phyloP scores from a whole-genome alignment of 1,140 invertebrate genomes.

The Catajapyx aquilonaris region DNA sequence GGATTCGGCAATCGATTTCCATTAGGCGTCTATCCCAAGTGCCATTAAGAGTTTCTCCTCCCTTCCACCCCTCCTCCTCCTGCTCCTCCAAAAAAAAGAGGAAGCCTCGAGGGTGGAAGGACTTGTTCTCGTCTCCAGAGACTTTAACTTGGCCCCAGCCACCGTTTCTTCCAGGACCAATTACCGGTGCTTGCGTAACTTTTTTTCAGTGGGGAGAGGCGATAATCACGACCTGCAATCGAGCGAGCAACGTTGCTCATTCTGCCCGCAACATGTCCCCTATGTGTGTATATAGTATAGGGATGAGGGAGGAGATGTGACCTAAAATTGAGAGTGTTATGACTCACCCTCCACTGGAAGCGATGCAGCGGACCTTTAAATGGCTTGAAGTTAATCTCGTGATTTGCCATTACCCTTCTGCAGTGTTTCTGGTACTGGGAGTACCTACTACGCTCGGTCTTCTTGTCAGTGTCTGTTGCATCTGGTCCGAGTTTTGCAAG shows the following conservation, averaged over 20 bases:
- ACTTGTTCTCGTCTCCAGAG: too few species aligned
- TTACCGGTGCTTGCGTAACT: background rate
- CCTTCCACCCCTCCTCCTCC: too few species aligned
- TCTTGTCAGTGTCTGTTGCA: conserved; percentile 22
- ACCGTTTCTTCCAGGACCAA: too few species aligned
- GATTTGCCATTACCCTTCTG: conserved; percentile 18
- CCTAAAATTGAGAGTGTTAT: background rate
- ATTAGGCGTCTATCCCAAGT: too few species aligned
- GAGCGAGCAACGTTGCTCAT: background rate
- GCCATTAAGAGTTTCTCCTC: too few species aligned
- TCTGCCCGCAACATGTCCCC: background rate
- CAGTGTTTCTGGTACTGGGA: conserved; percentile 24
- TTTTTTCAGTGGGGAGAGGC: background rate
- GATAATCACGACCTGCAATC: background rate
- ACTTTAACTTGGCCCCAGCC: too few species aligned
- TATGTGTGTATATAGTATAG: background rate
- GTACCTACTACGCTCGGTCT: conserved; percentile 19
- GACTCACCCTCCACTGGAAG: conserved; percentile 29
- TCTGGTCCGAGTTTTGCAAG: conserved; percentile 26
- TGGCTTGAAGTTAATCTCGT: conserved; percentile 23
- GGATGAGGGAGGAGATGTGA: background rate
- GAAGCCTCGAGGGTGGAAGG: too few species aligned
- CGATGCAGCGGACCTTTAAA: conserved; percentile 31
- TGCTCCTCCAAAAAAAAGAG: too few species aligned
- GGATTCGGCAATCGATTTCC: too few species aligned